These are phyloP conservation scores for Tetrax tetrax DNA, from an alignment of 2,113 vertebrate species.

Conservation along the genomic window DNA sequence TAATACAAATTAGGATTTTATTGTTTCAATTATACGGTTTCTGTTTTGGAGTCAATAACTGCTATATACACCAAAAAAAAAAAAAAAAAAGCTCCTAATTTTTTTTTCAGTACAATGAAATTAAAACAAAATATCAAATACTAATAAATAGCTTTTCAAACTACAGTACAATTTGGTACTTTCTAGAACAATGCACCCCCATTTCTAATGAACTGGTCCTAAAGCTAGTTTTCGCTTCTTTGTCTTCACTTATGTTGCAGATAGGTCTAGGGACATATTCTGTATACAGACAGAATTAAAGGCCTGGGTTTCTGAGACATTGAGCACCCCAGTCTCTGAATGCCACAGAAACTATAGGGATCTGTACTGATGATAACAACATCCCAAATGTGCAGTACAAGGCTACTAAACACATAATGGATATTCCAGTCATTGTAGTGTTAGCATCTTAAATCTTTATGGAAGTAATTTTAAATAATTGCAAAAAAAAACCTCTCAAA, in stretches of 20 bases:
- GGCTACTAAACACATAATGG: neutral
- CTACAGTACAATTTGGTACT: neutral
- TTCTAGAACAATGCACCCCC: neutral
- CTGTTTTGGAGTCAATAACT: neutral
- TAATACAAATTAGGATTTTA: neutral
- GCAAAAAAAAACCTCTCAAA: neutral
- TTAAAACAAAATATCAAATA: neutral
- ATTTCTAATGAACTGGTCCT: neutral
- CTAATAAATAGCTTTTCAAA: neutral
- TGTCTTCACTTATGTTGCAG: neutral
- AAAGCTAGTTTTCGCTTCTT: neutral
- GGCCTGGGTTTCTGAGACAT: neutral
- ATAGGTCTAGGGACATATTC: neutral
- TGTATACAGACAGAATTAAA: neutral
- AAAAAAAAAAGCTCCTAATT: neutral
- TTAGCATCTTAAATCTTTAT: neutral
- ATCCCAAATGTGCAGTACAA: neutral
- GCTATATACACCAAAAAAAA: neutral
- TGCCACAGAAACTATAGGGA: neutral
- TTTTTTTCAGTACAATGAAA: neutral
- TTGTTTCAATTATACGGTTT: conserved; percentile 29
- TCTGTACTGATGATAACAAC: neutral
- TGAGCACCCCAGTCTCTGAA: neutral
- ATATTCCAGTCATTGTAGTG: neutral
- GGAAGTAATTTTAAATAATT: neutral